Percentiles rank a stretch among this genome's conserved stretches.
Conservation (phyloP, 2,113 vertebrate genomes). For the Cyprinus carpio region DNA sequence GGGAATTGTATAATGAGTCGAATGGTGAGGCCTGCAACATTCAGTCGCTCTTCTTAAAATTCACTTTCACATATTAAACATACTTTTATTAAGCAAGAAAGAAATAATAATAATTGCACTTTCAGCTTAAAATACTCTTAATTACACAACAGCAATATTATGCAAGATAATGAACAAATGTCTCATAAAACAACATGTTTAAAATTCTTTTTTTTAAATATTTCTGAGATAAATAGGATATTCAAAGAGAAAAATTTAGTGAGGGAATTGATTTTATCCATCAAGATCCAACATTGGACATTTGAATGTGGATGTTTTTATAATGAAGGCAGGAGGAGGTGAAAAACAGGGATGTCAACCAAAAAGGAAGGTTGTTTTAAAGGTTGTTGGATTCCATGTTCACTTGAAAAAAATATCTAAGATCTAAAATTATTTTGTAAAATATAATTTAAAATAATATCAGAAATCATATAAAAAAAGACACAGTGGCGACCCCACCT, state of each 20-base stretch:
- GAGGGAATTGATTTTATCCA: not conserved
- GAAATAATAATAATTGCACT: not conserved
- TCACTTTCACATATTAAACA: not conserved
- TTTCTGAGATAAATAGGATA: not conserved
- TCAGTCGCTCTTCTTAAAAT: slow-evolving; percentile 4
- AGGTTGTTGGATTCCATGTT: too few relatives aligned
- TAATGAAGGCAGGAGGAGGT: too few relatives aligned
- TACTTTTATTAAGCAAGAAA: not conserved
- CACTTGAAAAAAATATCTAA: not conserved
- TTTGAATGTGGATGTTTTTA: not conserved
- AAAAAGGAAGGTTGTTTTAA: too few relatives aligned
- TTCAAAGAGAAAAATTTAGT: not conserved
- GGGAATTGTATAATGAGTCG: slow-evolving; percentile 32
- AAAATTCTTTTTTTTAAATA: not conserved
- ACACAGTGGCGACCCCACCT: slow-evolving; percentile 57
- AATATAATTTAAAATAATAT: not conserved
- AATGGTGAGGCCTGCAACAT: slow-evolving; percentile 8
- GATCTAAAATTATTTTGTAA: not conserved
- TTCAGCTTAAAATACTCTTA: not conserved
- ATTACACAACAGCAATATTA: not conserved
- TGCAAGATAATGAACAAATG: not conserved
- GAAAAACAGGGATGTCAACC: too few relatives aligned
- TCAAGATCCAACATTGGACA: not conserved
- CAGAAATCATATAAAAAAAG: not conserved
- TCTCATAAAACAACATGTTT: not conserved